Evolutionary conservation across 1,140 invertebrate genomes (phyloP), one percentile per base, ranked within the genome.

Genomic region (Galleria mellonella): DNA sequence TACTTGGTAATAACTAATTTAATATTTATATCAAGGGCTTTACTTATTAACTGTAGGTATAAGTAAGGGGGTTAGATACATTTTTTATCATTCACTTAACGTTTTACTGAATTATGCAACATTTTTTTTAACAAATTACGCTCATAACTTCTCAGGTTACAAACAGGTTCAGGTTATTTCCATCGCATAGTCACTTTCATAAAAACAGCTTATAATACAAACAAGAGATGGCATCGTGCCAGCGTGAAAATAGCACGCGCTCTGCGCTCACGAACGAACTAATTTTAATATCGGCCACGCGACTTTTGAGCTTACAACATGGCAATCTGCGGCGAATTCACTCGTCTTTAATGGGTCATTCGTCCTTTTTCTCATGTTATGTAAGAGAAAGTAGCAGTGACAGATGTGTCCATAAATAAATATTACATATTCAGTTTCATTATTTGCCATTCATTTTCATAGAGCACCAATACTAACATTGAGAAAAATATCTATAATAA

Each of bases 151-250:
- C 76, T 85, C 78, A 68, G 63, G 66, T 83, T 83, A 83, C 78
- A 75, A 38, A 73, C 64, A 79, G 70, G 71, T 78, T 83, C 71
- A 63, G 71, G 74, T 79, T 85, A 85, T 85, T 83, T 85, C 76
- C 69, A 85, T 82, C 78, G 62, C 65, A 70, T 72, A 76, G 70
- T 76, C 72, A 72, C 73, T 85, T 85, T 85, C 82, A 85, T 83
- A 85, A 85, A 85, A 85, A 82, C 82, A 79, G 72, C 77, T 83
- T 85, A 83, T 83, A 83, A 79, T 85, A 85, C 78, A 85, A 85
- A 83, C 82, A 74, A 79, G 65, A 73, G 68, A 78, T 85, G 82
- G 82, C 82, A 75, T 42, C 46, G 23, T 75, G 78, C 82, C 82
- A 85, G 68, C 32, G 31, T 64, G 41, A 69, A 83, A 83, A 85